Evolutionary conservation across 1,140 invertebrate species (phyloP), one percentile per base, ranked within the genome.

Genomic region (Uloborus diversus): DNA sequence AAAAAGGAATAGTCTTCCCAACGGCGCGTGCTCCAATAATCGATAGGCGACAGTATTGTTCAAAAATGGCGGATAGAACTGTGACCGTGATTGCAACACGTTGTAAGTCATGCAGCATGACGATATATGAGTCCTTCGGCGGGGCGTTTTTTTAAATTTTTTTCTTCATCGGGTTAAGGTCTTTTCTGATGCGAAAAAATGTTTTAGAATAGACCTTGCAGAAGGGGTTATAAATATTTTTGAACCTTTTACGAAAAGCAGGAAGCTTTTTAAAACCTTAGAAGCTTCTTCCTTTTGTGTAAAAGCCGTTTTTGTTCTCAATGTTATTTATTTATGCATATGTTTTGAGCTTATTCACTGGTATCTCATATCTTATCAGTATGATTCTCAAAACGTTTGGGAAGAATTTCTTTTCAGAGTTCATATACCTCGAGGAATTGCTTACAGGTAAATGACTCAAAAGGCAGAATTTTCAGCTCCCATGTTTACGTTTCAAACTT

Each of bases 181-280:
- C 37, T 42, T 17, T 42, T 42, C 17, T 42, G 28, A 9, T 14
- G 30, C 28, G 20, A 62, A 62, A 62, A 62, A 20, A 20, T 33
- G 2, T 32, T n/a, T 23, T 33, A n/a, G 23, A 62, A 42, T 1
- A 11, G 5, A 7, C 27, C 23, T 37, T 35, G 17, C 35, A 37
- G 35, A 20, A 42, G 42, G 33, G 61, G 61, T 64, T 64, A 47
- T 64, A 64, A 64, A 64, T 64, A 64, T 37, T n/a, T 37, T 42
- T 17, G 37, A n/a, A n/a, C n/a, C n/a, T 42, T 17, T 17, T 42
- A 17, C 37, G 9, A 9, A 17, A 42, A 42, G 37, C 37, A 42
- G 37, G 37, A 42, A 42, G 37, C 37, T 1, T 42, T 42, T 42
- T 42, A 42, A 17, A 42, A 42, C 17, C 17, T 42, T 42, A 17